Evolutionary conservation across 2,888 invertebrate genomes (phyloP), one percentile per base, ranked within the genome.

Genomic region (Diaprepes abbreviatus): DNA sequence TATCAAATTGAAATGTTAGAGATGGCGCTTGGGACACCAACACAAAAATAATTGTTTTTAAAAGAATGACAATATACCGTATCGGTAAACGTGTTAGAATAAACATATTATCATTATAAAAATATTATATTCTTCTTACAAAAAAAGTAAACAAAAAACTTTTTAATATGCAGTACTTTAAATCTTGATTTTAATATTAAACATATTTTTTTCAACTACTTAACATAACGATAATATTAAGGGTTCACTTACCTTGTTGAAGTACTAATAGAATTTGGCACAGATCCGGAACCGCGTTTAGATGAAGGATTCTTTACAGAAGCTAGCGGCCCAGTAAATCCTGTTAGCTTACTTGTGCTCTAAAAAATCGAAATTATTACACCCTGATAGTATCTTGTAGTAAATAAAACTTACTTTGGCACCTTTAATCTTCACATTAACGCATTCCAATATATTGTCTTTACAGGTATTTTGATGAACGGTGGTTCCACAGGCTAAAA

Each of bases 381-480:
- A n/a, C 28, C 2, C 16, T 5, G 12, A 40, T 24, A 19, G 24
- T 12, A 16, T 12, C n/a, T n/a, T n/a, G n/a, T n/a, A n/a, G n/a
- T 21, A 64, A 63, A 40, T n/a, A 58, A 4, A 10, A 63, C 71
- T 60, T 67, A 71, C 71, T 58, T 90, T 90, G 52, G 88, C 87
- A 59, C 87, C 83, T 85, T 90, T 92, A 57, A 90, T 89, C 82
- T 93, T 92, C 75, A 89, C 91, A 84, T 92, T 92, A 75, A 89
- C 90, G 84, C 96, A 96, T 79, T 94, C 93, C 59, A 90, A 86
- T 74, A 94, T 91, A 85, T 94, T 93, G 82, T 96, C 96, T 83
- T 95, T 95, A 84, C 95, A 95, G 24, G 91, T 89, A 82, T 91
- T 92, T 81, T 95, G 93, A 84, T 95, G 96, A 57, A 96, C 93